Conservation (phyloP, 2,113 vertebrate genomes). For the Fregetta grallaria region DNA sequence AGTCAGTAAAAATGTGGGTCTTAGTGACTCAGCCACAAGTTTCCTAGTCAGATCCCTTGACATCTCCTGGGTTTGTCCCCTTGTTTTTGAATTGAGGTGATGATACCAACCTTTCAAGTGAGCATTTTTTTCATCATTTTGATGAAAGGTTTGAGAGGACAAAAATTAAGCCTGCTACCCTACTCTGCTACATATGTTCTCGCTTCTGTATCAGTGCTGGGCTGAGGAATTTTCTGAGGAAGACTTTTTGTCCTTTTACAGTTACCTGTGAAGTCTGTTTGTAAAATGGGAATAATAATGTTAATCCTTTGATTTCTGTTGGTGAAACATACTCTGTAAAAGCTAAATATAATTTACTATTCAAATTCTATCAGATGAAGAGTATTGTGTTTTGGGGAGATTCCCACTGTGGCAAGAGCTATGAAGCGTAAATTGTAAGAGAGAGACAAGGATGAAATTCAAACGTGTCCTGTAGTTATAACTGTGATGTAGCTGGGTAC, state of each 20-base stretch:
- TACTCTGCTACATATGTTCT: neutral
- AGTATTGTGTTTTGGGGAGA: neutral
- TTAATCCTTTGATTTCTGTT: neutral
- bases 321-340: neutral
- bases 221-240: neutral
- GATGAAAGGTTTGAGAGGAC: neutral
- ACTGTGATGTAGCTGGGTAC: neutral
- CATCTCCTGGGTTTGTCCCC: neutral
- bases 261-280: neutral
- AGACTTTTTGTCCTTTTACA: neutral
- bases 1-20: neutral
- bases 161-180: neutral
- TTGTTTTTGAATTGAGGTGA: neutral
- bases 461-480: neutral
- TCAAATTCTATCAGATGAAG: neutral
- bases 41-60: neutral
- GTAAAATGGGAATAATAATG: neutral
- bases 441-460: neutral
- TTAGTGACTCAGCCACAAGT: neutral
- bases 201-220: neutral
- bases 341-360: neutral
- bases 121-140: neutral
- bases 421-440: neutral
- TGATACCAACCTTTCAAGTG: neutral
- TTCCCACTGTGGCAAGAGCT: neutral